Evolutionary conservation across 2,797 vertebrate species (phyloP).

Genomic region (Stomatorhinus walkeri): DNA sequence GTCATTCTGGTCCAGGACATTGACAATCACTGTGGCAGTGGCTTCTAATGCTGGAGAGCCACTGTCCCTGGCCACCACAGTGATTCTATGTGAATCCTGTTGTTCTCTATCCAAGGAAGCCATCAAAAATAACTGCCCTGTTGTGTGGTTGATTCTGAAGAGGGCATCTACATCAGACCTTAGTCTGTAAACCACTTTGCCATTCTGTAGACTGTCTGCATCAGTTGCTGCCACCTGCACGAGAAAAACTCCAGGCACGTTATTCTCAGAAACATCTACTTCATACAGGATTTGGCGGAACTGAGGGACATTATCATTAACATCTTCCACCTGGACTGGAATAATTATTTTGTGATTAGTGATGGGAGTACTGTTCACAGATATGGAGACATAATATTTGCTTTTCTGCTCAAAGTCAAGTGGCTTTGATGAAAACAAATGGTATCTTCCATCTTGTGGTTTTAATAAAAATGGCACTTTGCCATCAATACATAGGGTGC

Average conservation of each 20-base stretch:
- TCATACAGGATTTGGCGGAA: slow-evolving; percentile 53
- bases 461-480: slow-evolving; percentile 60
- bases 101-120: slow-evolving; percentile 61
- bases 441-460: slow-evolving; percentile 59
- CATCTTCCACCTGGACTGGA: slow-evolving; percentile 56
- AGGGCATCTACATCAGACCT: slow-evolving; percentile 35
- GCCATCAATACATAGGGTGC: slow-evolving; percentile 55
- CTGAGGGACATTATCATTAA: slow-evolving; percentile 64
- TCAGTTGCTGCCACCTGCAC: slow-evolving; percentile 56
- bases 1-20: slow-evolving; percentile 67
- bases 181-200: slow-evolving; percentile 58
- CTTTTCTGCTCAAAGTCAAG: slow-evolving; percentile 60
- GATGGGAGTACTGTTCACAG: slow-evolving; percentile 37
- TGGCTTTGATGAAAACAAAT: slow-evolving; percentile 64
- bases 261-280: slow-evolving; percentile 63
- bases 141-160: slow-evolving; percentile 55
- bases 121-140: slow-evolving; percentile 52
- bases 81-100: slow-evolving; percentile 46
- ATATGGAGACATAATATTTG: slow-evolving; percentile 56
- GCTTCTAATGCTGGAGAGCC: slow-evolving; percentile 58
- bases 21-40: slow-evolving; percentile 43
- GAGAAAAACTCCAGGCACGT: slow-evolving; percentile 47
- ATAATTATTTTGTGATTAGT: slow-evolving; percentile 40
- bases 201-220: slow-evolving; percentile 54
- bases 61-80: slow-evolving; percentile 56